Conservation (phyloP, 2,797 vertebrate genomes). For the Spinus olivaceus region DNA sequence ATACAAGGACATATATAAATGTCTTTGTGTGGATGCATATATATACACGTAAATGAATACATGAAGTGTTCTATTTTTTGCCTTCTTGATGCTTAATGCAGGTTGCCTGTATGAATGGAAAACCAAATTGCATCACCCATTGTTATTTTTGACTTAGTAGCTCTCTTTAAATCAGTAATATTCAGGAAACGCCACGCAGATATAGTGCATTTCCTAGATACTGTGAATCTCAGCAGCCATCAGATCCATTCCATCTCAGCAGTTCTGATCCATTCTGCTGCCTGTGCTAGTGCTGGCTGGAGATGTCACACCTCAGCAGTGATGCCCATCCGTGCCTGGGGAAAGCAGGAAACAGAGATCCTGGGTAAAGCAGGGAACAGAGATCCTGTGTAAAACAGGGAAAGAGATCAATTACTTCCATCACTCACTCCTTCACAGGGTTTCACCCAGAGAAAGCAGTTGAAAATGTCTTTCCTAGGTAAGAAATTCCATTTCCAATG, state of each 20-base stretch:
- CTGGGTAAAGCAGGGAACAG: fast-evolving
- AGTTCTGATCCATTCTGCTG: not conserved
- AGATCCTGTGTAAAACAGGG: fast-evolving
- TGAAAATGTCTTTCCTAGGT: not conserved
- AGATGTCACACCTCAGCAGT: fast-evolving
- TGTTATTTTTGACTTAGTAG: not conserved
- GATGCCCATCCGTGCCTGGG: fast-evolving
- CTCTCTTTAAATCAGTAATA: not conserved
- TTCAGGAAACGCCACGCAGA: not conserved
- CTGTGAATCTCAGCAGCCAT: not conserved
- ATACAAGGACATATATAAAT: not conserved
- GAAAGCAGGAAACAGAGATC: not conserved
- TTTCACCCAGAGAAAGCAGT: not conserved
- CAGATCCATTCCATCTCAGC: too few species aligned
- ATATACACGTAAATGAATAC: not conserved
- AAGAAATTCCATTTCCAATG: not conserved
- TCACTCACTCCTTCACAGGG: not conserved
- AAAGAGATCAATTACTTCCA: not conserved
- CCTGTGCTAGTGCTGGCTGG: not conserved
- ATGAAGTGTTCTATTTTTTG: not conserved
- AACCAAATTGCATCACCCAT: not conserved
- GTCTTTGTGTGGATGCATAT: not conserved
- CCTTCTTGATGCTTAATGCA: not conserved
- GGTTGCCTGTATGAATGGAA: not conserved
- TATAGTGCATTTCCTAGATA: not conserved